Conservation (phyloP, 53 echinoderm and acorn worm genomes). For the Glandiceps talaboti region DNA sequence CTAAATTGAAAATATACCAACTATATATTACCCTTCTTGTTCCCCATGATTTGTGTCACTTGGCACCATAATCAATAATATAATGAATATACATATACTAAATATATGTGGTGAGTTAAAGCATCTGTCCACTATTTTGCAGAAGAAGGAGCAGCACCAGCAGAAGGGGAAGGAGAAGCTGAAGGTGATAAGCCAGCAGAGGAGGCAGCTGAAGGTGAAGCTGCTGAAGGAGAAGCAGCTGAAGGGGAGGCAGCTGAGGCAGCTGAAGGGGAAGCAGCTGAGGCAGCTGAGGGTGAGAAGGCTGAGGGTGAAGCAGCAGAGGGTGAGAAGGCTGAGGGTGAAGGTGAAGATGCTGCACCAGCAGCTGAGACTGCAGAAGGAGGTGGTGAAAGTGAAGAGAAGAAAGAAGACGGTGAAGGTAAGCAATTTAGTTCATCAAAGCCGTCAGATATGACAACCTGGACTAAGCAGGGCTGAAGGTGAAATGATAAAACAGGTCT, state of each 20-base stretch:
- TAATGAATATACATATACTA: not conserved
- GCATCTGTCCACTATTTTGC: not conserved
- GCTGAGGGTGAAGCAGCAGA: conserved; percentile 8
- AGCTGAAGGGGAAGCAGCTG: conserved; percentile 2
- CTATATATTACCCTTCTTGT: too few relatives aligned
- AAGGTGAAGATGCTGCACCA: conserved; percentile 11
- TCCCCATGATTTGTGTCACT: too few relatives aligned
- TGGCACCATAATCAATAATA: too few relatives aligned
- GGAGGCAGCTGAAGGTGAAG: conserved; percentile 9
- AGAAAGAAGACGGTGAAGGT: conserved; percentile 7
- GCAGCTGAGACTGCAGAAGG: conserved; percentile 17
- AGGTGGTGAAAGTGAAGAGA: conserved; percentile 14
- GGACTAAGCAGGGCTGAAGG: too few relatives aligned
- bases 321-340: conserved; percentile 11
- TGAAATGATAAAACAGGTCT: too few relatives aligned
- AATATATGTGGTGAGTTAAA: not conserved
- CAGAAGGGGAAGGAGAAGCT: conserved; percentile 10
- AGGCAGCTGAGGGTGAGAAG: not conserved
- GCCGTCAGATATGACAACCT: not conserved
- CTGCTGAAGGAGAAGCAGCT: conserved; percentile 9
- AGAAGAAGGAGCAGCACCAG: conserved; percentile 19
- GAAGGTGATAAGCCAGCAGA: not conserved
- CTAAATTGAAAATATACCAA: too few relatives aligned
- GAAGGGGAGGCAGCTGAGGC: conserved; percentile 16
- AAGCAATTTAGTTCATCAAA: not conserved